These are phyloP conservation scores for Antennarius maculatus DNA, from an alignment of 2,797 vertebrate genomes.

Conservation along the genomic window DNA sequence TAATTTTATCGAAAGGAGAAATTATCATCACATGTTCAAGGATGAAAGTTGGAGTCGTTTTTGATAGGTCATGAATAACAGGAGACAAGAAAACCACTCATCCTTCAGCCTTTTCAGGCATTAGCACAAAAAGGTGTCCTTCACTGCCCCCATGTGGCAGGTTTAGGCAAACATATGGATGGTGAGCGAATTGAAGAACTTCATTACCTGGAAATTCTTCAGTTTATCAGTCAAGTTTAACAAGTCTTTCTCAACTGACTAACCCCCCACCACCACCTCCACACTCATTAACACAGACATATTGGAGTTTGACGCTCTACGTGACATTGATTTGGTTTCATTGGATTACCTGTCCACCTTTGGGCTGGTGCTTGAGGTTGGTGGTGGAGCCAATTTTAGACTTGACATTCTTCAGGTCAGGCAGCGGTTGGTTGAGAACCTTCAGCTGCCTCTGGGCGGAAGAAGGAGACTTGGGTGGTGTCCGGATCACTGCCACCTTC, in stretches of 20 bases:
- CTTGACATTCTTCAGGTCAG: slow-evolving; percentile 93
- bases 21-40: too few relatives aligned
- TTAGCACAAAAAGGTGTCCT: background rate
- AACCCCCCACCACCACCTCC: too few relatives aligned
- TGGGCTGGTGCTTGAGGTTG: slow-evolving; percentile 94
- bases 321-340: background rate
- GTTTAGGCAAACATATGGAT: background rate
- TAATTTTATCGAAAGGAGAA: too few relatives aligned
- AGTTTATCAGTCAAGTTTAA: background rate
- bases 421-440: slow-evolving; percentile 91
- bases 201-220: background rate
- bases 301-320: too few relatives aligned
- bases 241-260: too few relatives aligned
- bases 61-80: background rate
- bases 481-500: slow-evolving; percentile 94
- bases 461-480: slow-evolving; percentile 94
- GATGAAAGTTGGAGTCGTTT: background rate
- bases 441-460: slow-evolving; percentile 91
- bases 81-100: background rate
- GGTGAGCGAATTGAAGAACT: background rate
- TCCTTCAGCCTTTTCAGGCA: background rate
- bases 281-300: too few relatives aligned
- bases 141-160: slow-evolving; percentile 43
- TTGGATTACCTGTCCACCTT: slow-evolving; percentile 91
- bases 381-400: slow-evolving; percentile 94